phyloP scores from a whole-genome alignment of 2,888 invertebrate genomes.

The Polia nebulosa region DNA sequence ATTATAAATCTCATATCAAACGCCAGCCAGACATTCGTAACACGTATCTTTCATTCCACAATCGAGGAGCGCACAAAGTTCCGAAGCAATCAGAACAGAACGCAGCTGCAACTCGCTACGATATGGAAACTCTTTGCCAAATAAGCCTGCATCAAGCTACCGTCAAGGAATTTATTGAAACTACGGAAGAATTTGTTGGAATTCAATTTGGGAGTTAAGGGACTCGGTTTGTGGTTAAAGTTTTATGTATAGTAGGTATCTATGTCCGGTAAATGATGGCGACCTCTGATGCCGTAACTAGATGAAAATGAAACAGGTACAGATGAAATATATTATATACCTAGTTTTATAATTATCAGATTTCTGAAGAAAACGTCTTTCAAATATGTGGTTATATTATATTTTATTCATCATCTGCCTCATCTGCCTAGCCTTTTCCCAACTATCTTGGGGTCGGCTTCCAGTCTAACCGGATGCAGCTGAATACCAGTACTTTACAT shows the following conservation, averaged over 20 bases:
- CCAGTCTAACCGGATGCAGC: no score
- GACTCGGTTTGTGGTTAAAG: constrained; percentile 17
- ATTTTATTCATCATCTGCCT: no score
- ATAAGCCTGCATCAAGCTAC: constrained; percentile 59
- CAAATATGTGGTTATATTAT: no score
- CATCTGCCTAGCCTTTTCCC: no score
- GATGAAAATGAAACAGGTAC: not conserved
- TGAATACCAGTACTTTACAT: no score
- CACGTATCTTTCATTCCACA: constrained; percentile 65
- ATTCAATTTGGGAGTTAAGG: constrained; percentile 34
- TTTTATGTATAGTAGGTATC: constrained; percentile 24
- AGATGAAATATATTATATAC: no score
- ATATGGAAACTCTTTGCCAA: constrained; percentile 65
- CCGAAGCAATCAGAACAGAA: constrained; percentile 67
- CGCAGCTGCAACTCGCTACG: constrained; percentile 66
- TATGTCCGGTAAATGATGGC: constrained; percentile 1
- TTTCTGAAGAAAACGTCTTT: no score
- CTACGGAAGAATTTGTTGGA: constrained; percentile 28
- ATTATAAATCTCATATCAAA: constrained; percentile 37
- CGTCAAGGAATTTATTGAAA: constrained; percentile 56
- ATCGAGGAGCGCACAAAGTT: constrained; percentile 62
- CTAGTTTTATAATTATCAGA: no score
- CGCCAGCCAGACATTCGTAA: constrained; percentile 45
- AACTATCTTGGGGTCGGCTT: no score
- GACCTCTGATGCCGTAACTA: not conserved